Evolutionary conservation across 1,140 invertebrate species (phyloP).

Genomic region (Ceratoteleas bidentatus): DNA sequence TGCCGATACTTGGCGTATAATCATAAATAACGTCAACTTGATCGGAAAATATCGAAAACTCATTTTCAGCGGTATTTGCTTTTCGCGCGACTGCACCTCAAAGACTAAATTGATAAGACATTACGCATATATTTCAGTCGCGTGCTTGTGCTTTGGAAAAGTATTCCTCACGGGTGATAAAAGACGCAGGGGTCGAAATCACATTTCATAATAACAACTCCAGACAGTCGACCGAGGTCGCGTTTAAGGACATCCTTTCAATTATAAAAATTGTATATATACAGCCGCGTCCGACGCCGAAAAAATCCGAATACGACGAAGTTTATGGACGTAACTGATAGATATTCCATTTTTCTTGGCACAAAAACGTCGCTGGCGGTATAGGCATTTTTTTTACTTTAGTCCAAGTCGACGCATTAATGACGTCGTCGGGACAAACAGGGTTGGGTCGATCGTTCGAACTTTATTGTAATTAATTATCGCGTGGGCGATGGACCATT

Average conservation of each 20-base stretch:
- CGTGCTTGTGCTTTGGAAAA: conserved; percentile 14
- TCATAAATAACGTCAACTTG: conserved; percentile 28
- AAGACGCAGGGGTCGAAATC: no score
- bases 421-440: conserved; percentile 30
- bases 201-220: no score
- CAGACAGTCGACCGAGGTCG: no score
- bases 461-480: conserved; percentile 56
- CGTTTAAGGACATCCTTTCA: no score
- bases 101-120: conserved; percentile 28
- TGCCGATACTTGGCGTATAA: conserved; percentile 2
- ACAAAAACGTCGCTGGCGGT: no score
- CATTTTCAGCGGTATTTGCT: conserved; percentile 10
- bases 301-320: no score
- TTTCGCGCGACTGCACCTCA: conserved; percentile 28
- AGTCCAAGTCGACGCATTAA: no score
- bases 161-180: conserved; percentile 7
- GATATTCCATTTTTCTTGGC: no score
- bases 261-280: no score
- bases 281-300: no score
- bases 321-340: no score
- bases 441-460: conserved; percentile 29
- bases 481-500: conserved; percentile 37
- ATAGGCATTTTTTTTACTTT: no score
- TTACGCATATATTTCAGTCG: conserved; percentile 27
- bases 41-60: conserved; percentile 25